Evolutionary conservation across 2,888 invertebrate species (phyloP).

Genomic region (Eledona agricola): DNA sequence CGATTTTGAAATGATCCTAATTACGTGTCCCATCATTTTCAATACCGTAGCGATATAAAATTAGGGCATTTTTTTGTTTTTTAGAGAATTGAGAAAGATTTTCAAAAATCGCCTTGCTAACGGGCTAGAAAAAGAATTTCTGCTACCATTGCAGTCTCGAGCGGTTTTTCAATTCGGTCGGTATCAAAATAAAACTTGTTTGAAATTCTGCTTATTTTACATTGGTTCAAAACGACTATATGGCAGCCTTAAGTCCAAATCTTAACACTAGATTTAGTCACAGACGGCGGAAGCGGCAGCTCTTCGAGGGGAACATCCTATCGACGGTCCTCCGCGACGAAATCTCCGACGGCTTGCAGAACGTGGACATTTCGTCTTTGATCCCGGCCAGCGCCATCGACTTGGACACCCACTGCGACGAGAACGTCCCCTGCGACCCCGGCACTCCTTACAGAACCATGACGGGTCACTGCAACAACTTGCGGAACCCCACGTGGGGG

Average conservation of each 20-base stretch:
- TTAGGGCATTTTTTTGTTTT: too few species aligned
- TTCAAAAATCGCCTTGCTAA: too few species aligned
- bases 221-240: too few species aligned
- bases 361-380: conserved; percentile 79
- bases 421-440: conserved; percentile 76
- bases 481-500: conserved; percentile 82
- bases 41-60: too few species aligned
- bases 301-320: conserved; percentile 72
- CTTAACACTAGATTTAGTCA: conserved; percentile 53
- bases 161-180: too few species aligned
- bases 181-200: too few species aligned
- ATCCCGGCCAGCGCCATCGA: conserved; percentile 71
- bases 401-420: conserved; percentile 75
- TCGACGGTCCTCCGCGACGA: conserved; percentile 71
- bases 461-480: conserved; percentile 88
- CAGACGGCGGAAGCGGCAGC: conserved; percentile 75
- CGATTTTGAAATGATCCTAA: too few species aligned
- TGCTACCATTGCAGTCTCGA: too few species aligned
- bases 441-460: conserved; percentile 76
- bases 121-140: too few species aligned
- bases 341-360: conserved; percentile 79
- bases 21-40: too few species aligned
- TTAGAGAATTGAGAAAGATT: too few species aligned
- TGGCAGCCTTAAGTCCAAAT: background rate
- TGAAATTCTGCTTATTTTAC: too few species aligned